Base-by-base conservation (phyloP, 2,888 invertebrate species). In the Bhutanitis thaidina region DNA sequence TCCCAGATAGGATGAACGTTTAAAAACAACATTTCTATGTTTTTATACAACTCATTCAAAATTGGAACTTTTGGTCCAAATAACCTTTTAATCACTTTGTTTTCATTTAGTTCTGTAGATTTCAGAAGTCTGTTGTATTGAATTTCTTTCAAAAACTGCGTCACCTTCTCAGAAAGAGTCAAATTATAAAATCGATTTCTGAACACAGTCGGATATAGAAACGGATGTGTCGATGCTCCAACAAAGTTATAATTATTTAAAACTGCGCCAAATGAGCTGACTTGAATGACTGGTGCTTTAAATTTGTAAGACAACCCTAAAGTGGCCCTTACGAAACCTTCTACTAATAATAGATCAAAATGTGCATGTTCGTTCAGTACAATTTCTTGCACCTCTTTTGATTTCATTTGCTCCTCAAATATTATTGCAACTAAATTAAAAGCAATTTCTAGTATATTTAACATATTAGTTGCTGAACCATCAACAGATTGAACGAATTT, bases 1-100 rank as follows among this genome's bases (percentile, higher is more conserved):
- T 68, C 69, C 64, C 78, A 75, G n/a, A 77, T 43, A 0, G 77
- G 74, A 59, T 87, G 76, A 1, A 69, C 64, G 56, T 85, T 88
- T 0, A 83, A 40, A 45, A 89, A 74, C 32, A 85, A 51, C 62
- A 86, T 58, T 50, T 76, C 74, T 7, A 80, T 57, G 30, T 69
- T 71, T 0, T 62, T 49, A 8, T 53, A 50, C 15, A 74, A 51
- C 29, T 67, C 63, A 3, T 35, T 43, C 7, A 69, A 35, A 15
- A 38, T 14, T 35, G 72, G 69, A 4, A 58, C 48, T 7, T 63
- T 46, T 1, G 48, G 9, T 0, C 71, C 73, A 52, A 69, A 62
- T 27, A 58, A 32, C 14, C 50, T 55, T 35, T 50, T 61, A n/a
- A 67, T 43, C 25, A 65, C 1, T 3, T 13, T 32, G 14, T 63